Evolutionary conservation across 2,797 vertebrate species (phyloP), one percentile per base, ranked within the genome.

Genomic region (Ciconia nigra): DNA sequence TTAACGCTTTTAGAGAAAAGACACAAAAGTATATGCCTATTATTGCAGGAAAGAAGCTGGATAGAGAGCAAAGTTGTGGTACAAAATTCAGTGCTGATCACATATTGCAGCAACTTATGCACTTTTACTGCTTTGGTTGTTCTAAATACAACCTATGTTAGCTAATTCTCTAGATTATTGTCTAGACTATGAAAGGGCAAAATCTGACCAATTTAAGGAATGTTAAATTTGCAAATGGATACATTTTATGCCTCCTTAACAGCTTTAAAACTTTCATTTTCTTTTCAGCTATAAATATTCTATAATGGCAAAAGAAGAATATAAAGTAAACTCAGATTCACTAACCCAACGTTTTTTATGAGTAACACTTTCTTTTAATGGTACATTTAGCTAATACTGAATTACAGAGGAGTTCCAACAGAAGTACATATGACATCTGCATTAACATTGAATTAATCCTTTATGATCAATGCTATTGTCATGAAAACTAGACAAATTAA

Each of bases 371-470:
- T 82, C n/a, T 93, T 91, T 95, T 96, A 97, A 86, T 90, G 70
- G 37, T 70, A 47, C 58, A 74, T 94, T 95, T 96, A 96, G 25
- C 74, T 96, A 92, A 86, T 87, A 41, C 46, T 92, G 67, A 95
- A 91, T 96, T 94, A 96, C 46, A 85, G 20, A 92, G 13, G 31
- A 58, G 33, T 89, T 97, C 67, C 42, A 58, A 35, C 66, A 83
- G 62, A 86, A 88, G n/a, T 90, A 83, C 18, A 25, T 89, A 69
- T 52, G 57, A 94, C 52, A 37, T 72, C 46, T 73, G 26, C 62
- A 94, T 94, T 96, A 95, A 83, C 94, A 87, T 73, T 41, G 91
- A 74, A 94, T 90, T 88, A 96, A 94, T 94, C 39, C 28, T 86
- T 95, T 93, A 31, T 96, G 77, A 93, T 96, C 57, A 81, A 81